Base-by-base conservation (phyloP, 2,797 vertebrate species). In the Chaunax sp. region DNA sequence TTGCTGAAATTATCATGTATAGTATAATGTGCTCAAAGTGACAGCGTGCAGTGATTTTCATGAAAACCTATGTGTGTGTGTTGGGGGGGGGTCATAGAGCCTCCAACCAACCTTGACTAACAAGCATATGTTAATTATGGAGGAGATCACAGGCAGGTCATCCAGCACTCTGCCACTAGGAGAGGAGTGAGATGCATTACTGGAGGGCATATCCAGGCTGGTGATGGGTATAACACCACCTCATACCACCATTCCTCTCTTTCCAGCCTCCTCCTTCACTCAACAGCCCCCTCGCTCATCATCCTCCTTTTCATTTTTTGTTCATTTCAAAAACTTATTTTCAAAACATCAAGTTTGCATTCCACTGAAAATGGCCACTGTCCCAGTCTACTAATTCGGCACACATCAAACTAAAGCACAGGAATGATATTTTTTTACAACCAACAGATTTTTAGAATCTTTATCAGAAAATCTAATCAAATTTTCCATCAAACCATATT, bases 111-210 rank as follows among this genome's bases (percentile, higher is more conserved):
- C 94, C 94, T 93, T 95, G 95, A 95, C 96, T 97, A 97, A 96
- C 95, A 96, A 97, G 95, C 97, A 96, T 96, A 97, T 97, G 96
- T 98, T 98, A 97, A 98, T 98, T 97, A 95, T 94, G 94, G 92
- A 92, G 93, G 90, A 96, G 95, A 98, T 99, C 96, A 97, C 95
- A 97, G 95, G 93, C 95, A 93, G 96, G 96, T 97, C 95, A 95
- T 93, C 94, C 95, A 95, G 93, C 93, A 93, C 92, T 94, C 94
- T 94, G 95, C 94, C 94, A 94, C 94, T 93, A 92, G 92, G 95
- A 95, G 94, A 94, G 93, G 91, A 94, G 93, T 91, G 92, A 93
- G 93, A 95, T 93, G 92, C 94, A 94, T 93, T 87, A 95, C 96
- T 96, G 93, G 94, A 96, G 95, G 96, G 95, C 92, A 92, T 92